Conservation (phyloP, 2,113 vertebrate species). For the Leptocoma aspasia region DNA sequence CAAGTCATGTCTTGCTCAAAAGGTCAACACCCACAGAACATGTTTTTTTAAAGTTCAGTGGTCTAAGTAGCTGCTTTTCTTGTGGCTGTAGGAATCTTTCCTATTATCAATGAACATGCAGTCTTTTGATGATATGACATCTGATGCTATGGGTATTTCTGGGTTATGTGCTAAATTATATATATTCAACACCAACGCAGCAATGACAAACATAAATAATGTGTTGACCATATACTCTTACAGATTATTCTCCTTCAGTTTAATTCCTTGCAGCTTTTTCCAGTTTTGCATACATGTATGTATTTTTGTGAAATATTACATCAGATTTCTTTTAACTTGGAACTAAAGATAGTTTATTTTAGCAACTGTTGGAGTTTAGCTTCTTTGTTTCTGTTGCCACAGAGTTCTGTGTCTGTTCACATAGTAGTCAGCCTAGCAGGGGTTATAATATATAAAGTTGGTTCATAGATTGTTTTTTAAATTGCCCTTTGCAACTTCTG, state of each 20-base stretch:
- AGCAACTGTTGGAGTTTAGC: neutral
- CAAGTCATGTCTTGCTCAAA: conserved; percentile 2
- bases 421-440: neutral
- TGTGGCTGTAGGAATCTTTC: neutral
- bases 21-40: conserved; percentile 27
- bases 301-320: neutral
- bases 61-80: neutral
- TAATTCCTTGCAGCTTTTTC: neutral
- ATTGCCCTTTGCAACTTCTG: neutral
- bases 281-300: neutral
- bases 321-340: neutral
- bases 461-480: neutral
- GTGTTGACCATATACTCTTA: neutral
- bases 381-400: neutral
- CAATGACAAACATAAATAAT: neutral
- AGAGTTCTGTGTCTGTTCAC: neutral
- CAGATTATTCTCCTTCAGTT: neutral
- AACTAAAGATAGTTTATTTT: neutral
- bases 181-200: neutral
- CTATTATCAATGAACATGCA: neutral
- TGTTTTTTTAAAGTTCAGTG: neutral
- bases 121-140: neutral
- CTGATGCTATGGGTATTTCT: neutral
- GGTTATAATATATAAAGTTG: neutral
- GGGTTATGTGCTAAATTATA: neutral